phyloP scores from a whole-genome alignment of 2,113 vertebrate genomes.

The Hyperopisus bebe region DNA sequence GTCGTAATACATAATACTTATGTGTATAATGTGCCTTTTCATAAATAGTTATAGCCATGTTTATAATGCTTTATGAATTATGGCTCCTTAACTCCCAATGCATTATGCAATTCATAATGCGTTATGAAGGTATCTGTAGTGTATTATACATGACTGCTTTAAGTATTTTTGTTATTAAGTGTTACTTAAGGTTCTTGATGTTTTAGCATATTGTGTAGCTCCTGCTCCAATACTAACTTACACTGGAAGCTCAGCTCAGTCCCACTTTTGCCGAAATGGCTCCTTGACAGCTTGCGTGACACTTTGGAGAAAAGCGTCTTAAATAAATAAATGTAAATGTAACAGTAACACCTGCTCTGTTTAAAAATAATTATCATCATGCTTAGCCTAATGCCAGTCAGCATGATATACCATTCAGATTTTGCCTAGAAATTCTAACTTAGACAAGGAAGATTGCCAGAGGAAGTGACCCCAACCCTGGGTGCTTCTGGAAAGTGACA shows the following conservation, averaged over 20 bases:
- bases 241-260: neutral
- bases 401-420: neutral
- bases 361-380: neutral
- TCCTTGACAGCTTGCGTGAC: neutral
- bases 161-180: no score
- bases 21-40: no score
- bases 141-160: no score
- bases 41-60: no score
- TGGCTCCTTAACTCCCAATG: no score
- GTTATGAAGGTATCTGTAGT: no score
- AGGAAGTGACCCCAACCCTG: neutral
- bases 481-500: slow-evolving; percentile 34
- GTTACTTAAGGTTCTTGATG: neutral
- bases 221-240: neutral
- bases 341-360: neutral
- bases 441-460: neutral
- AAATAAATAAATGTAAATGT: neutral
- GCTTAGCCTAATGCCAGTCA: neutral
- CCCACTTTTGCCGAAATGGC: neutral
- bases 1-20: no score
- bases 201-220: neutral
- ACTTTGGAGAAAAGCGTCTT: neutral
- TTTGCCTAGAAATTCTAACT: neutral
- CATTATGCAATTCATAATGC: no score
- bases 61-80: no score